phyloP scores from a whole-genome alignment of 2,797 vertebrate genomes.

The Pantherophis vulpinus region DNA sequence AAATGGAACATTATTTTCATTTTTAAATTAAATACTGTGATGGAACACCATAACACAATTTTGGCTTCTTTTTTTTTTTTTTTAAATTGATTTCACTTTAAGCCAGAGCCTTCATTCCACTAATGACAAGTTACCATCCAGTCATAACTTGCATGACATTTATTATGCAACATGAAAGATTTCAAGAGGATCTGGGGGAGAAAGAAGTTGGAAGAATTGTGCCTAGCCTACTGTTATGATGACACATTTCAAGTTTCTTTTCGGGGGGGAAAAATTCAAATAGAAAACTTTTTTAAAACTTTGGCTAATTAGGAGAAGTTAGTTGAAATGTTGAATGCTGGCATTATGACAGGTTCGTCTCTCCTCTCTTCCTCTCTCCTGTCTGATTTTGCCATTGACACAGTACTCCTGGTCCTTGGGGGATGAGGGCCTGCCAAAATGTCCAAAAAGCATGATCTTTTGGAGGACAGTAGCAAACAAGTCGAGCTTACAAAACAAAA shows the following conservation, averaged over 20 bases:
- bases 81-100: neutral
- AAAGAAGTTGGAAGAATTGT: neutral
- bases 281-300: neutral
- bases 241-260: constrained; percentile 8
- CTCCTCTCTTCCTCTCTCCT: neutral
- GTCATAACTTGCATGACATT: neutral
- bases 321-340: neutral
- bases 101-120: neutral
- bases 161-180: constrained; percentile 1
- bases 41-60: neutral
- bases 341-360: neutral
- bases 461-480: neutral
- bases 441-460: neutral
- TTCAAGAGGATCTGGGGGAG: constrained; percentile 6
- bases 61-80: neutral
- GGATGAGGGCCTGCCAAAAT: neutral
- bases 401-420: neutral
- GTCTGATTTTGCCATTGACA: neutral
- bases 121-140: constrained; percentile 12
- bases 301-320: neutral
- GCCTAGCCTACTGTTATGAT: neutral
- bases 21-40: neutral
- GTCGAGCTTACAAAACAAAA: neutral
- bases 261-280: neutral
- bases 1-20: neutral